These are phyloP conservation scores for Cyanoderma ruficeps DNA, from an alignment of 2,113 vertebrate species.

Conservation along the genomic window DNA sequence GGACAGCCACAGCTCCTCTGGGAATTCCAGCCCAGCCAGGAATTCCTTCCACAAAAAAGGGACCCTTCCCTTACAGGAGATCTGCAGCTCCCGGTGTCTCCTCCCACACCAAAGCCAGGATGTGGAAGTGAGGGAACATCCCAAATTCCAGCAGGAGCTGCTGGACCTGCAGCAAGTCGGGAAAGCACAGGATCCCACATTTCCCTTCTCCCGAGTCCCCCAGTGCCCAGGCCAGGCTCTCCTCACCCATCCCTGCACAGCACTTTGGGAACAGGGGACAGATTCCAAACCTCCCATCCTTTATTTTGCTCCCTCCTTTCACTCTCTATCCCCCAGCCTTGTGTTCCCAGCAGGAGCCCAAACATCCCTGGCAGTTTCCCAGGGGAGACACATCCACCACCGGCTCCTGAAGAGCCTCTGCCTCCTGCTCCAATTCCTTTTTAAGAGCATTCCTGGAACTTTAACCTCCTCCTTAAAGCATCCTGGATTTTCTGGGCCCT, in stretches of 20 bases:
- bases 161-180: too few species aligned
- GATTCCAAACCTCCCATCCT: neutral
- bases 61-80: accelerated
- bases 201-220: neutral
- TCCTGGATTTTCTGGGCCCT: neutral
- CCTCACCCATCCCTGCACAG: neutral
- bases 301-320: too few species aligned
- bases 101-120: neutral
- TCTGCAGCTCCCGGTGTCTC: neutral
- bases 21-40: too few species aligned
- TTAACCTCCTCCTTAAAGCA: neutral
- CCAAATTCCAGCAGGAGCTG: neutral
- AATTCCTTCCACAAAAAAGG: neutral
- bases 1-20: neutral
- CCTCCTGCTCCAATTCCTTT: neutral
- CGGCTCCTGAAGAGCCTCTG: neutral
- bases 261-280: accelerated
- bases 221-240: neutral
- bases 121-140: neutral
- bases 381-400: neutral
- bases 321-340: accelerated
- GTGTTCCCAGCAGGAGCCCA: neutral
- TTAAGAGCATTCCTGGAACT: neutral
- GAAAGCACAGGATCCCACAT: neutral
- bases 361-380: neutral